Conservation (phyloP, 2,888 invertebrate genomes). For the Thereva unica region DNA sequence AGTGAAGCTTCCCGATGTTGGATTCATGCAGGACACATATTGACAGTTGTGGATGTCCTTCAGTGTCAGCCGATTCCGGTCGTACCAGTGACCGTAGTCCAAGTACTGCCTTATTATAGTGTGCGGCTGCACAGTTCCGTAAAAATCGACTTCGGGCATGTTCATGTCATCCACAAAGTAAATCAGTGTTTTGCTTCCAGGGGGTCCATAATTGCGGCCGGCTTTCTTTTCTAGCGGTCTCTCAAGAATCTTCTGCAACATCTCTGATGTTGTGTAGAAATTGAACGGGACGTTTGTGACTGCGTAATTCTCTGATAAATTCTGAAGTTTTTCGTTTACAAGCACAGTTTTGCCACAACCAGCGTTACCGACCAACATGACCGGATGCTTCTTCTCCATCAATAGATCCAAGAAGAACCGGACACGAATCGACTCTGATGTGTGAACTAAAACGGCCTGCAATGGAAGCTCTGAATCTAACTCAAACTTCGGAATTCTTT, state of each 20-base stretch:
- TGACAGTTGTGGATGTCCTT: conserved; percentile 98
- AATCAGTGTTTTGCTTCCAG: conserved; percentile 88
- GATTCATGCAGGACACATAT: conserved; percentile 97
- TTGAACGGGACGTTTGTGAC: conserved; percentile 93
- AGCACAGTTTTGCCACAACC: conserved; percentile 94
- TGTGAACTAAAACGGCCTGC: conserved; percentile 91
- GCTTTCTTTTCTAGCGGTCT: conserved; percentile 96
- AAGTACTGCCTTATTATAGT: conserved; percentile 93
- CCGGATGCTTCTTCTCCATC: conserved; percentile 85
- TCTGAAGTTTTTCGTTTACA: conserved; percentile 71
- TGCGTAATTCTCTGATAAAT: conserved; percentile 82
- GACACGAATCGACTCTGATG: conserved; percentile 88
- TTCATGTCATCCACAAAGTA: conserved; percentile 98
- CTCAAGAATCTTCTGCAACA: conserved; percentile 90
- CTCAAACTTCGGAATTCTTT: conserved; percentile 87
- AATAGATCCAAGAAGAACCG: conserved; percentile 87
- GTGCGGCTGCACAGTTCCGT: conserved; percentile 96
- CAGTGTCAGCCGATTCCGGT: conserved; percentile 81
- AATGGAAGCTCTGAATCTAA: conserved; percentile 89
- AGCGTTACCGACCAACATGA: conserved; percentile 92
- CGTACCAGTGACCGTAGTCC: conserved; percentile 95
- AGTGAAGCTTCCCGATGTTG: conserved; percentile 95
- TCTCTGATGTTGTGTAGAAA: conserved; percentile 93
- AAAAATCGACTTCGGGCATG: conserved; percentile 90
- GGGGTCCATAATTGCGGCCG: conserved; percentile 92